Conservation (phyloP, 1,140 invertebrate species). For the Drosophila cardini region DNA sequence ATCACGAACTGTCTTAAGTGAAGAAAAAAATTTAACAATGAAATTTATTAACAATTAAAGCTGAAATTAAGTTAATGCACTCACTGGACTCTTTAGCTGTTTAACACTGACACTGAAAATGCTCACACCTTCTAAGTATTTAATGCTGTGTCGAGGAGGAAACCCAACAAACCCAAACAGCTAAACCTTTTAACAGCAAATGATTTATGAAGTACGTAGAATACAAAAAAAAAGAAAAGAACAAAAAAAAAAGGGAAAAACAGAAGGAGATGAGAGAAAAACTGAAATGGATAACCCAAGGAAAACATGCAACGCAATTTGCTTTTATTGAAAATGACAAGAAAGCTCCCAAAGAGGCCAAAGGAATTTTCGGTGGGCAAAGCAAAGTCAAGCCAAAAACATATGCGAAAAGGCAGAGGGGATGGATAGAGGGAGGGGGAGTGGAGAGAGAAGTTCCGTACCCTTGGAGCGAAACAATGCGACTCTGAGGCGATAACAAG, state of each 20-base stretch:
- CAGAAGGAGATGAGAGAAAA: conserved; percentile 5
- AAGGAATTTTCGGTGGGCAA: conserved; percentile 26
- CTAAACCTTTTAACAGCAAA: conserved; percentile 75
- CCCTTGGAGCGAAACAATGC: conserved; percentile 66
- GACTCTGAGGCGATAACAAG: conserved; percentile 76
- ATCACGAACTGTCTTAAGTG: no score
- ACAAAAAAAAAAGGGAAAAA: background rate
- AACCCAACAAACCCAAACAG: conserved; percentile 26
- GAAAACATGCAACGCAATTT: conserved; percentile 80
- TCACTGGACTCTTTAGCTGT: conserved; percentile 57
- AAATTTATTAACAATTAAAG: no score
- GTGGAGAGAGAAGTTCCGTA: conserved; percentile 35
- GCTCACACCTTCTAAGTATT: conserved; percentile 41
- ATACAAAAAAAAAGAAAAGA: conserved; percentile 26
- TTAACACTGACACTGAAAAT: conserved; percentile 41
- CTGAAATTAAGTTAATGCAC: conserved; percentile 44
- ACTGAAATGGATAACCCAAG: conserved; percentile 49
- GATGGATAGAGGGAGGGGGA: background rate
- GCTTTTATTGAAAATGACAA: conserved; percentile 79
- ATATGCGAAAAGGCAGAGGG: conserved; percentile 16
- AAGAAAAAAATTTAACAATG: no score
- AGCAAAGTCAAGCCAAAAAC: conserved; percentile 33
- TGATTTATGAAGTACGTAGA: conserved; percentile 76
- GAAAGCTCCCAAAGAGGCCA: conserved; percentile 33
- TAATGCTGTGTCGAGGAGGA: conserved; percentile 56